Conservation (phyloP, 1,140 invertebrate species). For the Chymomyza costata region DNA sequence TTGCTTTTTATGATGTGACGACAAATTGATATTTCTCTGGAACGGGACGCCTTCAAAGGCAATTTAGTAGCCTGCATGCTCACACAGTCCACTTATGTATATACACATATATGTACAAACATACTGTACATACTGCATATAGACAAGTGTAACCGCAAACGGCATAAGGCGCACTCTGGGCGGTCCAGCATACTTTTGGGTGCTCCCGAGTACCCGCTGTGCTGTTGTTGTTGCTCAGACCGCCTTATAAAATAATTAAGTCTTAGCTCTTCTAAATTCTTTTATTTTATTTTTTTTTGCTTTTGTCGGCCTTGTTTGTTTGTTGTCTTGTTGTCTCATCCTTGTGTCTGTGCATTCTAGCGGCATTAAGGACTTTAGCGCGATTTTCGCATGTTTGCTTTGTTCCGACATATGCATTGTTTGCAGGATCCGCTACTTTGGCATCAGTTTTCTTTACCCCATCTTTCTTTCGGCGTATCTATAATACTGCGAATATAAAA, state of each 20-base stretch:
- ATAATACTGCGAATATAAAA: conserved; percentile 41
- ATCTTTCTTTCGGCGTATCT: neutral
- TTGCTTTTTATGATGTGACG: conserved; percentile 74
- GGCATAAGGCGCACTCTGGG: conserved; percentile 43
- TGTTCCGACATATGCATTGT: conserved; percentile 20
- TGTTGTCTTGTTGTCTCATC: conserved; percentile 45
- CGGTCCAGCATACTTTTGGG: conserved; percentile 37
- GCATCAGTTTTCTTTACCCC: conserved; percentile 7
- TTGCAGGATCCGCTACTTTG: conserved; percentile 8
- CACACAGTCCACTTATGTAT: conserved; percentile 19
- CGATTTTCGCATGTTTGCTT: conserved; percentile 53
- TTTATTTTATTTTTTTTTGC: conserved; percentile 21
- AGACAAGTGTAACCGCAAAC: conserved; percentile 35
- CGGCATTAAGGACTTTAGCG: conserved; percentile 68
- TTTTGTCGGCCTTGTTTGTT: conserved; percentile 46
- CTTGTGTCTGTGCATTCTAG: conserved; percentile 41
- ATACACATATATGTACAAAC: conserved; percentile 7
- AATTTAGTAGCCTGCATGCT: too few species aligned
- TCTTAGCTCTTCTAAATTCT: too few species aligned
- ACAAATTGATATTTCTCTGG: conserved; percentile 72
- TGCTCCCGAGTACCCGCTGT: conserved; percentile 44
- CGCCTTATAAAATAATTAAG: conserved; percentile 72
- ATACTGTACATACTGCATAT: too few species aligned
- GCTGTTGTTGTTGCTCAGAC: conserved; percentile 26
- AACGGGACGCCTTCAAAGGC: conserved; percentile 45